Evolutionary conservation across 2,888 invertebrate species (phyloP).

Genomic region (Gymnocheta viridis): DNA sequence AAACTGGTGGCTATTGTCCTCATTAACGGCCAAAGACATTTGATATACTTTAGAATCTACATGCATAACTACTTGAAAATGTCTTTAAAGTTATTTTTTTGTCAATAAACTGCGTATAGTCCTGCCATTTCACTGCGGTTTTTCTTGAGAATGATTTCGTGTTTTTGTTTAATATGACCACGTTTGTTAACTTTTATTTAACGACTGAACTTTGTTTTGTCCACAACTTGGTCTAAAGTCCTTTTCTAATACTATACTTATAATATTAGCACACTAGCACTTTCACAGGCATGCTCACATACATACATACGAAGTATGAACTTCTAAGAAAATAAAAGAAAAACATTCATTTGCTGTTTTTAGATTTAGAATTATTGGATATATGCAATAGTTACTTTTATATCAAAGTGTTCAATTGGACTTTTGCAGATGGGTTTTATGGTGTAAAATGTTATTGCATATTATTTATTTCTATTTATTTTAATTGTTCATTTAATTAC

Average conservation of each 20-base stretch:
- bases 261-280: constrained; percentile 13
- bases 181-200: constrained; percentile 62
- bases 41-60: constrained; percentile 31
- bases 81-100: neutral
- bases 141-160: neutral
- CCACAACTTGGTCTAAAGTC: constrained; percentile 64
- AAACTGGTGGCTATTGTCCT: constrained; percentile 55
- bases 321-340: constrained; percentile 38
- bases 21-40: constrained; percentile 63
- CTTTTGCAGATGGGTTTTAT: neutral
- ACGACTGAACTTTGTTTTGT: constrained; percentile 63
- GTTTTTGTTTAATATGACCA: constrained; percentile 39
- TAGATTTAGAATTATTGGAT: constrained; percentile 41
- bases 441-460: no score
- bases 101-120: neutral
- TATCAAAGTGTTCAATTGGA: neutral
- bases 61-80: constrained; percentile 3
- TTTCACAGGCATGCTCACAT: neutral
- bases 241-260: constrained; percentile 43
- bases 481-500: no score
- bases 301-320: neutral
- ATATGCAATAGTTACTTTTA: constrained; percentile 1
- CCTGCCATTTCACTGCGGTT: neutral
- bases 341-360: constrained; percentile 59
- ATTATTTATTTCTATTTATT: neutral